Conservation (phyloP, 1,140 invertebrate species). For the Drosophila obscura region DNA sequence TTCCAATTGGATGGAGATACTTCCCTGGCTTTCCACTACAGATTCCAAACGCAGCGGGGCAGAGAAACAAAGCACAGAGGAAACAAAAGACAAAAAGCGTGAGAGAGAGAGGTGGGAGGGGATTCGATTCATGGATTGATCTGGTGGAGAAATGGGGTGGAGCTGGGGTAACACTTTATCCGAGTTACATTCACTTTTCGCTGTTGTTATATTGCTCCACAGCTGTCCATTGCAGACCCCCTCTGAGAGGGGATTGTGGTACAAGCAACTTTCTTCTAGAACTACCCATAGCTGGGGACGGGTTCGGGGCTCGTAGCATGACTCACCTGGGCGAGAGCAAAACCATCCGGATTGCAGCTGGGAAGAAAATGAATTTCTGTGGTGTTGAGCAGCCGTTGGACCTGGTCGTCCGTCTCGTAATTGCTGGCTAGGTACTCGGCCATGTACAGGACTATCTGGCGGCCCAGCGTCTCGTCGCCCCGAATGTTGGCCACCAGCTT, state of each 20-base stretch:
- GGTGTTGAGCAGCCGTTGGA: slow-evolving; percentile 90
- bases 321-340: slow-evolving; percentile 90
- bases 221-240: slow-evolving; percentile 28
- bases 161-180: not conserved
- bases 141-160: not conserved
- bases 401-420: slow-evolving; percentile 88
- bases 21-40: not conserved
- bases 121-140: slow-evolving; percentile 4
- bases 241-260: not conserved
- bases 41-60: slow-evolving; percentile 8
- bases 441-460: slow-evolving; percentile 93
- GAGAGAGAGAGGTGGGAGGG: not conserved
- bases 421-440: slow-evolving; percentile 91
- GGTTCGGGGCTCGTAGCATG: not conserved
- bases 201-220: not conserved
- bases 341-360: slow-evolving; percentile 96
- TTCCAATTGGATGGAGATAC: not conserved
- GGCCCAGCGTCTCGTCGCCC: slow-evolving; percentile 96
- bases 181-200: slow-evolving; percentile 32
- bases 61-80: slow-evolving; percentile 20
- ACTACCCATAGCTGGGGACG: too few relatives aligned
- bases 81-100: not conserved
- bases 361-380: slow-evolving; percentile 96
- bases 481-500: slow-evolving; percentile 99
- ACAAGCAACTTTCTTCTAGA: not conserved